Evolutionary conservation across 2,797 vertebrate genomes (phyloP).

Genomic region (Hydrocynus forskahlii): DNA sequence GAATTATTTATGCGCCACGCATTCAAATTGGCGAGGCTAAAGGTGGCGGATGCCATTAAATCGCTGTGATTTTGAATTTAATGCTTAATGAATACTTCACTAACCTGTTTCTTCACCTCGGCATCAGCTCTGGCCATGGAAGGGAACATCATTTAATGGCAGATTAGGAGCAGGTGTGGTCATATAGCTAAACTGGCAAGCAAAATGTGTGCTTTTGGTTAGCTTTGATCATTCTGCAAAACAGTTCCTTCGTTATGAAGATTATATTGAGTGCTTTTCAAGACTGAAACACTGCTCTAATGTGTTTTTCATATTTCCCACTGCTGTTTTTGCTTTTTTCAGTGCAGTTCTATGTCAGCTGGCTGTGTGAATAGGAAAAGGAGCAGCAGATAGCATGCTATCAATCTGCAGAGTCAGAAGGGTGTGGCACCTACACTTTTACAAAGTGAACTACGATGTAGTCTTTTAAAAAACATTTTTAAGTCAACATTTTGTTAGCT

Average conservation of each 20-base stretch:
- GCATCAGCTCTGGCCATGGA: slow-evolving; percentile 22
- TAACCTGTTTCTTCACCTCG: slow-evolving; percentile 54
- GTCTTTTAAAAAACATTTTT: too few species aligned
- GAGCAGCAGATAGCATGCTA: too few species aligned
- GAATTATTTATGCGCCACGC: slow-evolving; percentile 66
- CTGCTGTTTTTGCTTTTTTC: not conserved
- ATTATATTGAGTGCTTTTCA: not conserved
- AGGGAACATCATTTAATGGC: slow-evolving; percentile 69
- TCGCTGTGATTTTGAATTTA: slow-evolving; percentile 73
- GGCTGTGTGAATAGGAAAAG: too few species aligned
- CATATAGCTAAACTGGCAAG: slow-evolving; percentile 33
- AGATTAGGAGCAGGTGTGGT: slow-evolving; percentile 63
- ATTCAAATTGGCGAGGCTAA: slow-evolving; percentile 70
- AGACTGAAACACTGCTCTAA: not conserved
- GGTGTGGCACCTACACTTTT: too few species aligned
- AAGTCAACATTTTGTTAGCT: too few species aligned
- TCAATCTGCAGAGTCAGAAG: too few species aligned
- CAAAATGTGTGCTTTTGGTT: slow-evolving; percentile 39
- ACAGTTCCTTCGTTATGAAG: slow-evolving; percentile 42
- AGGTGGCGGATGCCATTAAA: slow-evolving; percentile 69
- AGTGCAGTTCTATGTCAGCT: not conserved
- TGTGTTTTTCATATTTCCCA: not conserved
- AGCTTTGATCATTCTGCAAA: slow-evolving; percentile 30
- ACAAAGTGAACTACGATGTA: too few species aligned
- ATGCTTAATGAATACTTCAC: slow-evolving; percentile 73